A percentile compares a stretch with the other conserved stretches of the same genome.
phyloP scores from a whole-genome alignment of 2,888 invertebrate species.

The Hipparchia semele region DNA sequence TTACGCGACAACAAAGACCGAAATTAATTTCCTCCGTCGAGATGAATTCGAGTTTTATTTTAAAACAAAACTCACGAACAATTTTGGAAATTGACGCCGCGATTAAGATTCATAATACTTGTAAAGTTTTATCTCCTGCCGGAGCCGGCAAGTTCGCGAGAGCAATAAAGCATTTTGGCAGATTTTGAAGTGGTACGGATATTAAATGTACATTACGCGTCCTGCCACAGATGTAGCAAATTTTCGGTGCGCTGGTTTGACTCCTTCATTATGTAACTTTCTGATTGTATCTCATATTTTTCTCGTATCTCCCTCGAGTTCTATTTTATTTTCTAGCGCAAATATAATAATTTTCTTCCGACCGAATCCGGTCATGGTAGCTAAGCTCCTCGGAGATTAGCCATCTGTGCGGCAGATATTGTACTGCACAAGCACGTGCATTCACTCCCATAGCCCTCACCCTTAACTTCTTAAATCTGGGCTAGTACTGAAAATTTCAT shows the following conservation, averaged over 20 bases:
- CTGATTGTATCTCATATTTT: slow-evolving; percentile 30
- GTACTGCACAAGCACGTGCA: too few relatives aligned
- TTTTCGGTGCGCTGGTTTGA: slow-evolving; percentile 39
- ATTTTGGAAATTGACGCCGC: slow-evolving; percentile 75
- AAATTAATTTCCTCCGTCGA: slow-evolving; percentile 70
- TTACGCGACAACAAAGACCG: slow-evolving; percentile 69
- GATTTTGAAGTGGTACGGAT: slow-evolving; percentile 74
- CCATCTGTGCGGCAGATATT: too few relatives aligned
- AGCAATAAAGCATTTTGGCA: slow-evolving; percentile 81
- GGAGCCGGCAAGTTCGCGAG: slow-evolving; percentile 69
- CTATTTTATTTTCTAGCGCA: too few relatives aligned
- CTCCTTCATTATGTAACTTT: slow-evolving; percentile 37
- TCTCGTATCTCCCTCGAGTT: background rate
- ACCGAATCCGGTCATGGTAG: too few relatives aligned
- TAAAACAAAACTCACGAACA: slow-evolving; percentile 74
- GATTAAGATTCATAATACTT: slow-evolving; percentile 81
- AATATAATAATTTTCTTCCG: too few relatives aligned
- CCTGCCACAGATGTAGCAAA: slow-evolving; percentile 65
- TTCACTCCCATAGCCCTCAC: too few relatives aligned
- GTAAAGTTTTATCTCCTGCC: slow-evolving; percentile 77
- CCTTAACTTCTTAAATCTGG: too few relatives aligned
- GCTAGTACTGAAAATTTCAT: too few relatives aligned
- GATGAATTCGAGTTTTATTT: slow-evolving; percentile 74
- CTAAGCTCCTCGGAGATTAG: too few relatives aligned
- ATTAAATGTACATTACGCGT: slow-evolving; percentile 78